Base-by-base conservation (phyloP, 2,113 vertebrate genomes). In the Sphaerodactylus townsendi region DNA sequence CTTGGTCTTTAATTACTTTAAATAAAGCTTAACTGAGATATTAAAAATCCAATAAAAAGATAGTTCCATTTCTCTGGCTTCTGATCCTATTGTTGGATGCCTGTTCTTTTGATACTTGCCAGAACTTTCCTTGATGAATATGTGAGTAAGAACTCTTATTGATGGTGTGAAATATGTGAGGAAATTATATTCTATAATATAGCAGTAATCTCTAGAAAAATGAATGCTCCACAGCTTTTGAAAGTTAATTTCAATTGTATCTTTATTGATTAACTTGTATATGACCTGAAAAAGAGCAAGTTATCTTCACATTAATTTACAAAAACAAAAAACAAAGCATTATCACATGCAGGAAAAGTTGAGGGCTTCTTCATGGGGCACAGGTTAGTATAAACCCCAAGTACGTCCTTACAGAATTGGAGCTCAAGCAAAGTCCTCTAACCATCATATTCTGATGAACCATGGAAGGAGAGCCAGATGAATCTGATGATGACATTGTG, bases 1-100 rank as follows among this genome's bases (percentile, higher is more conserved):
- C 9, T 90, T 76, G 74, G 48, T 80, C 21, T 88, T 90, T 92
- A 91, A 89, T 92, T 93, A 87, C 64, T 92, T 87, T 68, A 66
- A 2, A 1, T 14, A 37, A 21, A 90, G 17, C 17, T 87, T 90
- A 87, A 85, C 41, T 65, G 79, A 87, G 68, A 75, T 81, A 85
- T 77, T 78, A 91, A 90, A 79, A 92, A 90, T 82, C 70, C 50
- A 89, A 77, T 25, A 81, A 85, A 88, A 89, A 53, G 19, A 70
- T 4, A 74, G 25, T 86, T 82, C 28, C 4, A 44, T 78, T 90
- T 64, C 70, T 79, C 37, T n/a, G 44, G 25, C 8, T 82, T 15
- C 3, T 15, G 39, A 79, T 86, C 46, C 85, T 81, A 65, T 89
- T n/a, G 68, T 83, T 82, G 69, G 79, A 10, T 0, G 0, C 35